Percentiles rank a stretch among this genome's conserved stretches.
Evolutionary conservation across 64 coral and sea anemone genomes (phyloP).

Genomic region (Stichodactyla mertensii): DNA sequence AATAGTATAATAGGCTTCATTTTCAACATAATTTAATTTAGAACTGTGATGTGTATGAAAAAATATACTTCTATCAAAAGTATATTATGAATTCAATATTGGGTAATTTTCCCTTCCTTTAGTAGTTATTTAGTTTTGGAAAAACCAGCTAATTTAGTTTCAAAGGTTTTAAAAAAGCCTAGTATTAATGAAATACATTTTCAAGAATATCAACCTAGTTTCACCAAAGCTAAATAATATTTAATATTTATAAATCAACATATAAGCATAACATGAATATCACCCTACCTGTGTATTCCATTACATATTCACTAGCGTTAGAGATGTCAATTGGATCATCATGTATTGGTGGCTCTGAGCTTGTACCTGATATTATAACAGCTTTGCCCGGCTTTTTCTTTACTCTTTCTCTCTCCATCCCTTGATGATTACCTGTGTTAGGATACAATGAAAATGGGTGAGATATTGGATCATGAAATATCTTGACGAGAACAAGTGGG

Average conservation of each 20-base stretch:
- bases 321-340: conserved; percentile 36
- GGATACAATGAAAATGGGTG: not conserved
- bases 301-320: conserved; percentile 48
- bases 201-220: not conserved
- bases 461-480: not conserved
- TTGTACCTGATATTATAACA: conserved; percentile 49
- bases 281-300: conserved; percentile 54
- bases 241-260: not conserved
- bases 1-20: no score
- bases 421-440: conserved; percentile 18
- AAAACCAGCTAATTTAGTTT: no score
- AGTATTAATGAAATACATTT: not conserved
- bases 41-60: no score
- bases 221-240: no score
- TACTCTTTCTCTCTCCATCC: conserved; percentile 18
- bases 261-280: not conserved
- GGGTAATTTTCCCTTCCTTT: no score
- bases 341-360: conserved; percentile 20
- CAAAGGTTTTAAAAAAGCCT: no score
- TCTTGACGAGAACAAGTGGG: no score
- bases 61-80: no score
- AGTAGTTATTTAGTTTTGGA: no score
- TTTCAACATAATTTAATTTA: no score
- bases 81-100: no score
- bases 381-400: conserved; percentile 48